Base-by-base conservation (phyloP, 2,113 vertebrate species). In the Vireo altiloquus region DNA sequence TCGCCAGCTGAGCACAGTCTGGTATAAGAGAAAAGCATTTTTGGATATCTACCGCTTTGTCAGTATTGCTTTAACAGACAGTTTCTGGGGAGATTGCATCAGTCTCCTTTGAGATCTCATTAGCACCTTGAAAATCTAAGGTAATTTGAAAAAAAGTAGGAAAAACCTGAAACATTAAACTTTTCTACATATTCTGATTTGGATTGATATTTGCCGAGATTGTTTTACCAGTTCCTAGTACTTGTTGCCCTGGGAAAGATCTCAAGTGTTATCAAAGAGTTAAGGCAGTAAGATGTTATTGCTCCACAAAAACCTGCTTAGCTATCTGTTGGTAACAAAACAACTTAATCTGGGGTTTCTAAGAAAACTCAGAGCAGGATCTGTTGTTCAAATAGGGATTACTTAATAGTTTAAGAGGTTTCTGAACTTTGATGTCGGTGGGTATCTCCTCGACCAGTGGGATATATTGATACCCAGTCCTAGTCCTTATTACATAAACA, bases 21-120 rank as follows among this genome's bases (percentile, higher is more conserved):
- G 35, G 7, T 46, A 30, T 61, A 46, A 61, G 25, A 40, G 35
- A 75, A 83, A 84, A 37, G 15, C 71, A n/a, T 40, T 81, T 35
- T 50, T 37, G 7, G 10, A 21, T 70, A n/a, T n/a, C 46, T 69
- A 68, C 17, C 17, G 13, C 8, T 68, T 75, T 35, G 30, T 47
- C 52, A 44, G 6, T 70, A 17, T 83, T 87, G 59, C 44, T 74
- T 89, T 60, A 76, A 39, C 12, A 54, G 23, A 70, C 4, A 27
- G 1, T 63, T 91, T 78, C 52, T 78, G 35, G 8, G 30, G 42
- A 82, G 7, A 5, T 89, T 87, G 30, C 30, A 37, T 59, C 16
- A 54, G 14, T 70, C 50, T 80, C 89, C 80, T 94, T 65, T 78
- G 69, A 94, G 69, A 78, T 37, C 33, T 63, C 35, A 75, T 84